Percentiles rank a stretch among this genome's conserved stretches.
These are phyloP conservation scores for Lagenorhynchus albirostris DNA, from an alignment of 2,113 vertebrate genomes.

Conservation along the genomic window DNA sequence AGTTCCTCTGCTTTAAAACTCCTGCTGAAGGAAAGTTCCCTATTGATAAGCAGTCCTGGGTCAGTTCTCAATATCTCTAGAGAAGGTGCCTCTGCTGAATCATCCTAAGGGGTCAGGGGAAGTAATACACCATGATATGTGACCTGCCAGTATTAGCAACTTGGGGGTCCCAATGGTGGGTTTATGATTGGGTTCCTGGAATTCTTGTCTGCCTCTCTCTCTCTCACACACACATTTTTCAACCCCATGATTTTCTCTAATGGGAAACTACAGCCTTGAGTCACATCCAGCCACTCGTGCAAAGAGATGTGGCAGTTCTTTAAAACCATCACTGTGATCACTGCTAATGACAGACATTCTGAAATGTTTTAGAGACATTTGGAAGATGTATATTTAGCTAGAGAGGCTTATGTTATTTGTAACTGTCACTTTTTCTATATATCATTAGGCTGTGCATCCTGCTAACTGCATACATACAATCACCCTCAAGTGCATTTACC, in stretches of 20 bases:
- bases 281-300: not conserved
- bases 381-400: slow-evolving; percentile 32
- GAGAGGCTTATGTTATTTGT: slow-evolving; percentile 3
- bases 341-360: not conserved
- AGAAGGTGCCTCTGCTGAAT: not conserved
- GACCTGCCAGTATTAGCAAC: not conserved
- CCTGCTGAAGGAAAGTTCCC: not conserved
- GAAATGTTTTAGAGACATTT: not conserved
- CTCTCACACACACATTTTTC: not conserved
- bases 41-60: not conserved
- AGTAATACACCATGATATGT: not conserved
- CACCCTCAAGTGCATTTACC: slow-evolving; percentile 16
- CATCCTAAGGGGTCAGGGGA: not conserved
- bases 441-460: not conserved
- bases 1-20: not conserved
- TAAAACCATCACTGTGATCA: not conserved
- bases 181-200: not conserved
- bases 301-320: not conserved
- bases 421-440: not conserved
- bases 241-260: not conserved
- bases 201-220: not conserved
- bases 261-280: slow-evolving; percentile 13
- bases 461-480: slow-evolving; percentile 5
- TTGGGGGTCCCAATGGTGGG: not conserved
- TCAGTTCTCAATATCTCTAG: not conserved